Percentiles rank a stretch among this genome's conserved stretches.
phyloP scores from a whole-genome alignment of 2,113 vertebrate genomes.

The Zosterops pallidus region DNA sequence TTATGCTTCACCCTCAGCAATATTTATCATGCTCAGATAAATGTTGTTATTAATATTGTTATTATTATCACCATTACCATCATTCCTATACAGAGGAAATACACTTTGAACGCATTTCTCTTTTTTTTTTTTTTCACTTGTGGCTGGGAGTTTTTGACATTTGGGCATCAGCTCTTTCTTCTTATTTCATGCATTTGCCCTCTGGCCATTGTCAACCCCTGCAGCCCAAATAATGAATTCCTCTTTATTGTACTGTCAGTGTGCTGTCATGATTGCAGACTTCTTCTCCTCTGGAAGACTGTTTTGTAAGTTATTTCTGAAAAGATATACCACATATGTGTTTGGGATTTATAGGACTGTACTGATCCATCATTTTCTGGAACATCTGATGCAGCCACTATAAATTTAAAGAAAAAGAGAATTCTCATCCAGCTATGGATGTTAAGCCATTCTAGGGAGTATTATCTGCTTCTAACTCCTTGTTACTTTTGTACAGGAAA shows the following conservation, averaged over 20 bases:
- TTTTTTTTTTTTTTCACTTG: not conserved
- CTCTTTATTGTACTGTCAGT: conserved; percentile 10
- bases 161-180: not conserved
- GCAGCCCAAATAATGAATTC: not conserved
- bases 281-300: not conserved
- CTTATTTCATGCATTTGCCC: conserved; percentile 12
- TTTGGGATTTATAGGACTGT: not conserved
- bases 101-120: not conserved
- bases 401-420: not conserved
- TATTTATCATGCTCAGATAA: not conserved
- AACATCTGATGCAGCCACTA: not conserved
- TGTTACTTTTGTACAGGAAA: not conserved
- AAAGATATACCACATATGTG: not conserved
- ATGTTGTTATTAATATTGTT: not conserved
- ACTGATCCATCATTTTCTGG: not conserved
- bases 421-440: not conserved
- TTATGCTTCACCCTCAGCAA: not conserved
- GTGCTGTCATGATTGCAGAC: not conserved
- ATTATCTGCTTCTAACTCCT: not conserved
- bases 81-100: not conserved
- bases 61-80: not conserved
- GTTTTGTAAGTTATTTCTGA: conserved; percentile 5
- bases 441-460: not conserved
- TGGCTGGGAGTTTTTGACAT: not conserved
- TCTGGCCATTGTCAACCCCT: conserved; percentile 20